Evolutionary conservation across 2,797 vertebrate species (phyloP), one percentile per base, ranked within the genome.

Genomic region (Denticeps clupeoides): DNA sequence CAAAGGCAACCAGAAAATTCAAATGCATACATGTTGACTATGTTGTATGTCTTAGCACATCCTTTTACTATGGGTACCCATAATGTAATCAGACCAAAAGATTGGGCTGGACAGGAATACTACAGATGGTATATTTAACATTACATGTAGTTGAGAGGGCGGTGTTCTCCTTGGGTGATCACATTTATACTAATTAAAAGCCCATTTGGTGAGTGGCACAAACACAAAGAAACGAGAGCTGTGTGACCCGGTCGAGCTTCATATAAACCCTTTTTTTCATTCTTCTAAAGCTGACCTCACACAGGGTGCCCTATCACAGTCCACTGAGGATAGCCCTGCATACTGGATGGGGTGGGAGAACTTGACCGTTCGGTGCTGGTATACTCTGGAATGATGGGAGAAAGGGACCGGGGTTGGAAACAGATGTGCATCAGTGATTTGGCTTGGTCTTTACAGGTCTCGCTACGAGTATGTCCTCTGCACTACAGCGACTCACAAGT

Each of bases 1-100:
- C 65, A 63, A 70, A 65, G 65, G 70, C 65, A 70, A 67, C 58
- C 63, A 60, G 60, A 53, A 64, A 63, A 64, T 57, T 63, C 53
- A 55, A 53, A 60, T 54, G 48, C 55, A 58, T 55, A 70, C 49
- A 64, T 43, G 54, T 58, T 62, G 58, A 67, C 51, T 58, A 49
- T 64, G 48, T 37, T 32, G 18, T 35, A 32, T 33, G 38, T 43
- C 37, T 49, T 22, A 41, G 19, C 25, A 40, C 45, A 28, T 45
- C 32, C 50, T 55, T 40, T 52, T 58, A 55, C 52, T 57, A 61
- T 55, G 49, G 40, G 56, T 60, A 58, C 46, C 56, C 47, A 48
- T 29, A 51, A 53, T 48, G 43, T 51, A 49, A 53, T 29, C 21
- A 22, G 53, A 59, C 43, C 53, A 55, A 64, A 47, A 23, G 43